phyloP scores from a whole-genome alignment of 2,797 vertebrate genomes.

The Schizothorax lantsangensis region DNA sequence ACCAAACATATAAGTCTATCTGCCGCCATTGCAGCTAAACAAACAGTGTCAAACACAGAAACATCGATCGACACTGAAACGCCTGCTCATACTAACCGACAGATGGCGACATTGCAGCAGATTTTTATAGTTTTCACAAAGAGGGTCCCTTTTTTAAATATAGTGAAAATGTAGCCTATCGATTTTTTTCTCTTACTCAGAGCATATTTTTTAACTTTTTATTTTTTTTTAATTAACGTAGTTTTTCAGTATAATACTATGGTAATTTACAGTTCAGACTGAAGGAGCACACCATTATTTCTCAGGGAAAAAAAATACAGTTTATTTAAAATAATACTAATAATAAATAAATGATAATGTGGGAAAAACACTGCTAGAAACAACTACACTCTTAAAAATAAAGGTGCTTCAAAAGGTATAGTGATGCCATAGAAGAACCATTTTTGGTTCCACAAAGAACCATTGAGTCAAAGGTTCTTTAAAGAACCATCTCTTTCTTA shows the following conservation, averaged over 20 bases:
- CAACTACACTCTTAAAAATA: background rate
- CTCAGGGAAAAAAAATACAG: background rate
- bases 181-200: background rate
- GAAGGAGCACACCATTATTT: background rate
- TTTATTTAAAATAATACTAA: background rate
- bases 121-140: background rate
- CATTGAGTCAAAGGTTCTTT: no score
- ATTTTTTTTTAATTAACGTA: background rate
- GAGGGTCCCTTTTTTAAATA: background rate
- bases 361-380: background rate
- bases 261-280: background rate
- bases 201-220: background rate
- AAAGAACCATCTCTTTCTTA: no score
- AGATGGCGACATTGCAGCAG: constrained; percentile 28
- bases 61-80: background rate
- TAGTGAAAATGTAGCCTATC: background rate
- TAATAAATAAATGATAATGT: background rate
- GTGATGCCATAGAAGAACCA: no score
- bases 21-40: constrained; percentile 3
- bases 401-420: no score
- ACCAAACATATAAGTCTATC: background rate
- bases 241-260: background rate
- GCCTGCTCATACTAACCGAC: background rate
- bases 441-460: no score
- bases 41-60: constrained; percentile 31